These are phyloP conservation scores for Urosaurus nigricauda DNA, from an alignment of 2,797 vertebrate species.

Conservation along the genomic window DNA sequence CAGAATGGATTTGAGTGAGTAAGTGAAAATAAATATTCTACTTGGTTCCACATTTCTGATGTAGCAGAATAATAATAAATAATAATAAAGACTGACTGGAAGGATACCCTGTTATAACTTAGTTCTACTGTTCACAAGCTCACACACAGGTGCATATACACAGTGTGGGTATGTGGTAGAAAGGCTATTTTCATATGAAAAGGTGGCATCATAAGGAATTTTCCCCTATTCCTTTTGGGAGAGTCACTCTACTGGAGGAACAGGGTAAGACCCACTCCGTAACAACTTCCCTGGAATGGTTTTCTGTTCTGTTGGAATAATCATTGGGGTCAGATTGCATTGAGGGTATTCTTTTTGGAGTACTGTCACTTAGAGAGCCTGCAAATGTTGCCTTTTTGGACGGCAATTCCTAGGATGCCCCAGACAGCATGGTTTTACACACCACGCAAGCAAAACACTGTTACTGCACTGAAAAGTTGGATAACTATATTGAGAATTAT, in stretches of 20 bases:
- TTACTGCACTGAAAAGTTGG: constrained; percentile 35
- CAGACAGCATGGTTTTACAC: not conserved
- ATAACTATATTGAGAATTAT: not conserved
- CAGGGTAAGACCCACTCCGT: too few species aligned
- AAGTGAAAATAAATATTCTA: not conserved
- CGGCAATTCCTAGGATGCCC: too few species aligned
- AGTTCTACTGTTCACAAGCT: not conserved
- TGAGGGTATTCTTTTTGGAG: too few species aligned
- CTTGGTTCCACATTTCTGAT: not conserved
- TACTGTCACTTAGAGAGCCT: too few species aligned
- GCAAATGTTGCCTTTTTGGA: too few species aligned
- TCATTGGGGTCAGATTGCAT: too few species aligned
- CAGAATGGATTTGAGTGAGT: not conserved
- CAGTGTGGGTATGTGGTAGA: too few species aligned
- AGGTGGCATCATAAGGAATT: too few species aligned
- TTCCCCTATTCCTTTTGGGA: too few species aligned
- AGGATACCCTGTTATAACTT: not conserved
- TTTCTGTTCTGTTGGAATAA: too few species aligned
- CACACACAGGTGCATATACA: not conserved
- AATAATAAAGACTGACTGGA: not conserved
- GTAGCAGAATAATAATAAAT: not conserved
- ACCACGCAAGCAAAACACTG: accelerated
- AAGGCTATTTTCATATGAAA: not conserved
- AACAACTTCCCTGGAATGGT: too few species aligned
- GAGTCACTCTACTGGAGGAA: too few species aligned